Evolutionary conservation across 2,113 vertebrate species (phyloP), one percentile per base, ranked within the genome.

Genomic region (Engystomops pustulosus): DNA sequence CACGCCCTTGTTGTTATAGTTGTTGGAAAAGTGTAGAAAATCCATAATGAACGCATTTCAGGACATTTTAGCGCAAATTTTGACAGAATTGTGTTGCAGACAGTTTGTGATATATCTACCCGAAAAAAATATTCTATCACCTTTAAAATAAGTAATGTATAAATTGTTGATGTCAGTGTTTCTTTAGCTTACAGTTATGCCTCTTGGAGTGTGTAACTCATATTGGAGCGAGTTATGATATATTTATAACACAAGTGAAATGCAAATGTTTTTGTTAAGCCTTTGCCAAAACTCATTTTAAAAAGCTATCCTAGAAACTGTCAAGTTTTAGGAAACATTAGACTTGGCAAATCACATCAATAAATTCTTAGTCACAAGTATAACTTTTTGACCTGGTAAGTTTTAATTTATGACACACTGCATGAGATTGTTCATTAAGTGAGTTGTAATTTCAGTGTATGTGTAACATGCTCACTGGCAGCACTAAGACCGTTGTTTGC

Each of bases 201-300:
- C 80, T 81, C 45, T 51, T 81, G 47, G 32, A 67, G 49, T 55
- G 27, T 71, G 30, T n/a, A 25, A n/a, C 30, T 72, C 67, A 38
- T 38, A 71, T 36, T 71, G 23, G 6, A 41, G 32, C n/a, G 20
- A 58, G 67, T 55, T 38, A 72, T 71, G 49, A 81, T 81, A 27
- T 71, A 81, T 81, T n/a, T 71, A 51, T 25, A 30, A 27, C 20
- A 81, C 68, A 81, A 81, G 32, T 81, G 80, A 71, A 51, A 81
- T 71, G 80, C 80, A 81, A 81, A 81, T 81, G 49, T 81, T 81
- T 47, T 44, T 58, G 67, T 34, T 81, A 58, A 58, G 44, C 47
- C 80, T 58, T 71, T 12, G 71, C 67, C 80, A 67, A 72, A 44
- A 81, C 34, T 58, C 68, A 53, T 72, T 81, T 44, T 12, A 71